A percentile compares a stretch with the other conserved stretches of the same genome.
phyloP scores from a whole-genome alignment of 2,888 invertebrate genomes.

The Sacculina carcini region DNA sequence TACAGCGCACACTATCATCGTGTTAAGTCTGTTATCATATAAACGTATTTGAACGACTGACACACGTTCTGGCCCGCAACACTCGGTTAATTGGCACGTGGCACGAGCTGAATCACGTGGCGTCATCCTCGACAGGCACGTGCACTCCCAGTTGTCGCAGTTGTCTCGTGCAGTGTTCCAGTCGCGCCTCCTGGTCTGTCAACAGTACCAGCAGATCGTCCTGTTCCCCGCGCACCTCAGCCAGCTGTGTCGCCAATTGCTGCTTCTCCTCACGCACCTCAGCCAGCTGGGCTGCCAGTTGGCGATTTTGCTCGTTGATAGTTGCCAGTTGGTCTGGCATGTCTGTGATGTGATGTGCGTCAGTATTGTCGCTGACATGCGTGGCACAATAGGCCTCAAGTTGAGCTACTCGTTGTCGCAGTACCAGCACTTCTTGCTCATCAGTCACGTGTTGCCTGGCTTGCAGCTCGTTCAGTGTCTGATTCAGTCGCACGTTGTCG shows the following conservation, averaged over 20 bases:
- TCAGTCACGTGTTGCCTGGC: background rate
- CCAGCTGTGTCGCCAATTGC: conserved; percentile 15
- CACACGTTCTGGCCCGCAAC: no score
- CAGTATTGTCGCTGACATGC: background rate
- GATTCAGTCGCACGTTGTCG: background rate
- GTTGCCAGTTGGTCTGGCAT: conserved; percentile 12
- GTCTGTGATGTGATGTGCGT: conserved; percentile 7
- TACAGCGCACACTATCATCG: no score
- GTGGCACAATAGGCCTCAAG: background rate
- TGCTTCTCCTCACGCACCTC: conserved; percentile 15
- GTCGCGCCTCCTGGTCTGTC: conserved; percentile 57
- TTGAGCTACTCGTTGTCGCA: conserved; percentile 8
- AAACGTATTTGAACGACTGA: no score
- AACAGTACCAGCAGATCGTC: conserved; percentile 71
- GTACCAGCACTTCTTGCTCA: background rate
- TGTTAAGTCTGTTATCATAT: no score
- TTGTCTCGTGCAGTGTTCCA: conserved; percentile 32
- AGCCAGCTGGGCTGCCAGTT: conserved; percentile 11
- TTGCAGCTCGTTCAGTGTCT: background rate
- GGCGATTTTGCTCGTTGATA: conserved; percentile 11
- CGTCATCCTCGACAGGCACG: conserved; percentile 17
- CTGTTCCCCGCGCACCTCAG: conserved; percentile 47
- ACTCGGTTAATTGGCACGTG: no score
- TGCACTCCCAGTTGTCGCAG: conserved; percentile 21
- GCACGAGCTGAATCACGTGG: no score